Evolutionary conservation across 2,888 invertebrate species (phyloP).

Genomic region (Erebia palarica): DNA sequence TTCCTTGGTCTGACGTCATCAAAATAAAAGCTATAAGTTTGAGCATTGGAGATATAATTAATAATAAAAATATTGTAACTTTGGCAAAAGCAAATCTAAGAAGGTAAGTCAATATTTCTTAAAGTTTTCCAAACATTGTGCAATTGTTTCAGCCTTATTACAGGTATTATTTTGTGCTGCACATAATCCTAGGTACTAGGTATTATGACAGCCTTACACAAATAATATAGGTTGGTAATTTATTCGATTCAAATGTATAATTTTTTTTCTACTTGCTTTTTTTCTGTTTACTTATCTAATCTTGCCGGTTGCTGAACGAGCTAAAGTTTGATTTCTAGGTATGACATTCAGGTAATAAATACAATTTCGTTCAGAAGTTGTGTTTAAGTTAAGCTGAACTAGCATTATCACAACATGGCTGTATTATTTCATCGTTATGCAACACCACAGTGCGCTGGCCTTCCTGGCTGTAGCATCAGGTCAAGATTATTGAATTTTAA

Average conservation of each 20-base stretch:
- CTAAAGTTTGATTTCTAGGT: background rate
- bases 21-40: background rate
- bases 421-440: background rate
- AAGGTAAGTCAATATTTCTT: background rate
- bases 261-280: background rate
- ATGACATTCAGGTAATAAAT: background rate
- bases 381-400: background rate
- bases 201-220: background rate
- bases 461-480: constrained; percentile 3
- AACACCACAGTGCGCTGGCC: background rate
- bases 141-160: constrained; percentile 31
- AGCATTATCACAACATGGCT: background rate
- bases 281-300: too few relatives aligned
- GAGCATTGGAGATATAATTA: background rate
- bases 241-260: background rate
- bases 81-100: background rate
- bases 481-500: constrained; percentile 12
- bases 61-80: background rate
- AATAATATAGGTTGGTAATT: background rate
- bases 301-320: background rate
- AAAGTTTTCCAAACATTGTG: constrained; percentile 11
- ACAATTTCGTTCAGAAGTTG: background rate
- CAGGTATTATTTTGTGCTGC: constrained; percentile 24
- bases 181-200: background rate
- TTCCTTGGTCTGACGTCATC: background rate